Evolutionary conservation across 2,113 vertebrate species (phyloP).

Genomic region (Mirza zaza): DNA sequence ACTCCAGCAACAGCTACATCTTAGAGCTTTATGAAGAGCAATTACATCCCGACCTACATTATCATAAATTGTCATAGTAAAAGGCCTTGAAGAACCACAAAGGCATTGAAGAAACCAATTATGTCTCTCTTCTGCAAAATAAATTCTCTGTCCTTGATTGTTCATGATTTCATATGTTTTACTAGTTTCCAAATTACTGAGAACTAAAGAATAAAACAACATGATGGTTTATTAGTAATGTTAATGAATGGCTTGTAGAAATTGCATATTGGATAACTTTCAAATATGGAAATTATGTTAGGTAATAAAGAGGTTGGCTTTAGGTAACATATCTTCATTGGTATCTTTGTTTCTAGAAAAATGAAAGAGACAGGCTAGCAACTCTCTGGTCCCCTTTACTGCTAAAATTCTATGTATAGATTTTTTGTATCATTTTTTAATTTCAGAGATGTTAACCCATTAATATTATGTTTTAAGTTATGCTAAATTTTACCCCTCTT

Average conservation of each 20-base stretch:
- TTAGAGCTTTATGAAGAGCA: not conserved
- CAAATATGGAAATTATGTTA: not conserved
- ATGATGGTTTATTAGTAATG: not conserved
- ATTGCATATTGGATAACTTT: not conserved
- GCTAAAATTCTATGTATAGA: not conserved
- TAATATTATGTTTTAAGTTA: not conserved
- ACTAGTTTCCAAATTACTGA: conserved; percentile 85
- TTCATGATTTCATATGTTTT: conserved; percentile 90
- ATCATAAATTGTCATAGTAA: conserved; percentile 53
- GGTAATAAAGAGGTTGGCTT: not conserved
- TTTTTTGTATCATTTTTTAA: not conserved
- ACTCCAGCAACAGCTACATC: not conserved
- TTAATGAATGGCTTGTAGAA: not conserved
- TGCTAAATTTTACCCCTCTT: not conserved
- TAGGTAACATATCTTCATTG: not conserved
- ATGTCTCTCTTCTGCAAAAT: conserved; percentile 89
- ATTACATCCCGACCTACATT: conserved; percentile 16
- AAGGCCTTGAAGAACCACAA: conserved; percentile 80
- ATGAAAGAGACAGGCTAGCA: not conserved
- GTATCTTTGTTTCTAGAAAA: not conserved
- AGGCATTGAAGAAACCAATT: conserved; percentile 86
- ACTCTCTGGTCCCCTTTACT: not conserved
- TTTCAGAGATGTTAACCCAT: not conserved
- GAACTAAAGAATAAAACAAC: conserved; percentile 55
- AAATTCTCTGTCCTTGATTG: conserved; percentile 86